Percentiles rank a stretch among this genome's conserved stretches.
phyloP scores from a whole-genome alignment of 2,888 invertebrate genomes.

The Kryphioiulus occultus region DNA sequence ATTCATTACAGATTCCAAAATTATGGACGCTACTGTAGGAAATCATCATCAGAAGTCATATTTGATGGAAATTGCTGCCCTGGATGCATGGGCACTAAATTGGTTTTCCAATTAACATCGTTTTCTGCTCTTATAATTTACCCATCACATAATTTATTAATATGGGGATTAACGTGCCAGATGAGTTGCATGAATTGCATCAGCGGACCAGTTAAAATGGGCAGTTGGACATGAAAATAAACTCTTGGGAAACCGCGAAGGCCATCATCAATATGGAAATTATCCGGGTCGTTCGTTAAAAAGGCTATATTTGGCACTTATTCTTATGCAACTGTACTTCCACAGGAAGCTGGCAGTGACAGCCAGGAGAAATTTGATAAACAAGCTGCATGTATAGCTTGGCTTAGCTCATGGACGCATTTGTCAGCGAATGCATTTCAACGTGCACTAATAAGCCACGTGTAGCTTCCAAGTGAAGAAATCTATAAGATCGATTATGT shows the following conservation, averaged over 20 bases:
- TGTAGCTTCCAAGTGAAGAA: neutral
- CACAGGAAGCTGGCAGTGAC: neutral
- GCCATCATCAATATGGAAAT: neutral
- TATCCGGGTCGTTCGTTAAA: neutral
- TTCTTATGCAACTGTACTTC: neutral
- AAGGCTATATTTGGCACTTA: neutral
- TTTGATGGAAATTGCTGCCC: no score
- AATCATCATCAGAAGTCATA: no score
- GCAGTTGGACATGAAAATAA: neutral
- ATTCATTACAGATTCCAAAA: no score
- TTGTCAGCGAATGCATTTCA: no score
- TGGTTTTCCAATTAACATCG: no score
- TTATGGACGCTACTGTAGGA: no score
- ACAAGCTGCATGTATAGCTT: no score
- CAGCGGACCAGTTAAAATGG: neutral
- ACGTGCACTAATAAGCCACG: neutral
- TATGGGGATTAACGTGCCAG: no score
- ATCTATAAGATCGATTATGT: neutral
- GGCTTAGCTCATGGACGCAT: neutral
- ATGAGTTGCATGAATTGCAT: no score
- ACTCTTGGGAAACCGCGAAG: neutral
- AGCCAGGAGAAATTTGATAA: neutral
- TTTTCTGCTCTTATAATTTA: no score
- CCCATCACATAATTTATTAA: no score
- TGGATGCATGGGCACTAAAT: no score